phyloP scores from a whole-genome alignment of 2,888 invertebrate species.

The Bimastos eiseni region DNA sequence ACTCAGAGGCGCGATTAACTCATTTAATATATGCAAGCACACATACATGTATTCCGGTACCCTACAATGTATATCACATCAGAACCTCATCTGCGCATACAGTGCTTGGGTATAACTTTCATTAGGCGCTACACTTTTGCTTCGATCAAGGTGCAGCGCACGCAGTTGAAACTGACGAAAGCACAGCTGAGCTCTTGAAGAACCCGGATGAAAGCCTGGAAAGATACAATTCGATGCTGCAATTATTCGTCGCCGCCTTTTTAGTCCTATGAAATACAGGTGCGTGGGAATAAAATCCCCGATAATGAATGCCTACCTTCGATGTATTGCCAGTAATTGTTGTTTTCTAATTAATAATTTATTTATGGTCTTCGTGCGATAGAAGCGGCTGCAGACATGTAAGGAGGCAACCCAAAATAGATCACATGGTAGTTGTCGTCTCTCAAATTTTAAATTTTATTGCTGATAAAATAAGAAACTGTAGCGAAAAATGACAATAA shows the following conservation, averaged over 20 bases:
- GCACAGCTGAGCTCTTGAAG: background rate
- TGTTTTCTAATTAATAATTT: too few relatives aligned
- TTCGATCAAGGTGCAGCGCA: background rate
- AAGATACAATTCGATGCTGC: background rate
- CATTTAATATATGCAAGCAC: too few relatives aligned
- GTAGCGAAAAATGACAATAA: too few relatives aligned
- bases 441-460: too few relatives aligned
- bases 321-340: too few relatives aligned
- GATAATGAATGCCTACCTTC: background rate
- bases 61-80: too few relatives aligned
- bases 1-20: too few relatives aligned
- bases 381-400: too few relatives aligned
- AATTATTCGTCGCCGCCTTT: background rate
- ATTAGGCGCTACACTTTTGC: background rate
- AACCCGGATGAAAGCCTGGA: background rate
- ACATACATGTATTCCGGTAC: background rate
- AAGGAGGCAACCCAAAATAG: too few relatives aligned
- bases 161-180: background rate
- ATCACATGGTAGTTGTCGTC: too few relatives aligned
- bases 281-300: background rate
- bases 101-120: background rate
- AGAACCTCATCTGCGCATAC: background rate
- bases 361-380: too few relatives aligned
- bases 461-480: too few relatives aligned
- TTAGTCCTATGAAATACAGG: background rate